A percentile compares a stretch with the other conserved stretches of the same genome.
Evolutionary conservation across 2,888 invertebrate species (phyloP).

Genomic region (Ectropis crepuscularia): DNA sequence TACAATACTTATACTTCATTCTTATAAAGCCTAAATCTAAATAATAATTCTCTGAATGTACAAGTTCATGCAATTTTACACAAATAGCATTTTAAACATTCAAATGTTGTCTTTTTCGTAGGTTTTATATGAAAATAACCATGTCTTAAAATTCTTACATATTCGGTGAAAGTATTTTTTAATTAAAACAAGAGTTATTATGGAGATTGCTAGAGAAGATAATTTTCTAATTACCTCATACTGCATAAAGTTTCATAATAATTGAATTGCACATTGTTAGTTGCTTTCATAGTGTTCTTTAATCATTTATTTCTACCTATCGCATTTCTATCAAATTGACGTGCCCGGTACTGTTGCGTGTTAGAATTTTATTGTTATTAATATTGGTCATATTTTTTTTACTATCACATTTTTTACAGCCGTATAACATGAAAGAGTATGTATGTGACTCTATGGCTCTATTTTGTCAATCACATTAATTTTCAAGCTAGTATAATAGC

Average conservation of each 20-base stretch:
- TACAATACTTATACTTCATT: too few relatives aligned
- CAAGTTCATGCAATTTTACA: too few relatives aligned
- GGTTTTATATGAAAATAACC: conserved; percentile 2
- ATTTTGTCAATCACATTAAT: too few relatives aligned
- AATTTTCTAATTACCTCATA: neutral
- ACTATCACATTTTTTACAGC: too few relatives aligned
- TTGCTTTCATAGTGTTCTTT: neutral
- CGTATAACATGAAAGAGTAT: too few relatives aligned
- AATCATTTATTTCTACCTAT: neutral
- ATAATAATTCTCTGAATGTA: too few relatives aligned
- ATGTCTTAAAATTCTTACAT: conserved; percentile 11
- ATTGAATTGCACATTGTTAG: neutral
- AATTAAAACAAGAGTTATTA: conserved; percentile 14
- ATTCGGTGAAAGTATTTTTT: conserved; percentile 17
- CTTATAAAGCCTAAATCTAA: too few relatives aligned
- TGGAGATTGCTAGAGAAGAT: conserved; percentile 4
- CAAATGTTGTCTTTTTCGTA: neutral
- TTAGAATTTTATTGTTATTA: neutral
- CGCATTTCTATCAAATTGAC: neutral
- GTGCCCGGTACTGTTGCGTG: neutral
- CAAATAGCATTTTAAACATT: too few relatives aligned
- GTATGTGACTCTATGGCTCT: too few relatives aligned
- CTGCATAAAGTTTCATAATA: neutral
- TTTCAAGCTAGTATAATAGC: too few relatives aligned
- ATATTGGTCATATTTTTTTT: too few relatives aligned